A percentile compares a stretch with the other conserved stretches of the same genome.
Conservation (phyloP, 2,888 invertebrate species). For the Seladonia tumulorum region DNA sequence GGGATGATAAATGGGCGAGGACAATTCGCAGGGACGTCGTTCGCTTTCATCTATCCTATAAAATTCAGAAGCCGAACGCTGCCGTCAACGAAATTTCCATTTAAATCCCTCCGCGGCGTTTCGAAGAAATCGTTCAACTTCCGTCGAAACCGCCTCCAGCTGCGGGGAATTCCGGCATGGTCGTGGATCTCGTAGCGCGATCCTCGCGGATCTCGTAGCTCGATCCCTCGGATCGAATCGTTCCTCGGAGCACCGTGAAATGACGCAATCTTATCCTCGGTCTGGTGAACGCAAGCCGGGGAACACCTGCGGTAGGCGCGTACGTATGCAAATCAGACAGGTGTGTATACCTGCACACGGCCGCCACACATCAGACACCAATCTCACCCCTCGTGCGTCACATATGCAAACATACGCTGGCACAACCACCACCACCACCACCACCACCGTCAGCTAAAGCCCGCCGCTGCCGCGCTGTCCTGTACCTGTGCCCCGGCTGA, state of each 20-base stretch:
- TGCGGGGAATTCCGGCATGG: background rate
- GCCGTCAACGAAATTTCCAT: constrained; percentile 13
- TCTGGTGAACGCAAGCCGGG: constrained; percentile 20
- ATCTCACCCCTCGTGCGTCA: constrained; percentile 63
- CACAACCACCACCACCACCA: constrained; percentile 7
- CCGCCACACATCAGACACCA: constrained; percentile 59
- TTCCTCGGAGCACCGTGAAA: constrained; percentile 44
- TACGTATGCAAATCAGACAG: constrained; percentile 67
- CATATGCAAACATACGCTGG: constrained; percentile 51
- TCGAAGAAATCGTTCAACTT: constrained; percentile 15
- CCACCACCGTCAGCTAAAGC: background rate
- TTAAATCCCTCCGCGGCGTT: constrained; percentile 15
- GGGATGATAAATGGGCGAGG: constrained; percentile 8
- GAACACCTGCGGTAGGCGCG: constrained; percentile 53
- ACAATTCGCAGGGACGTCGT: constrained; percentile 16
- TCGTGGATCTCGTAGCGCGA: constrained; percentile 15
- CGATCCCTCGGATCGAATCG: constrained; percentile 34
- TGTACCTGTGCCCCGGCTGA: constrained; percentile 65
- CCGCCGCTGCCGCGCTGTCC: background rate
- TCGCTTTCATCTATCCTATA: background rate
- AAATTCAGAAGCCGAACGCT: background rate
- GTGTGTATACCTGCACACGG: constrained; percentile 58
- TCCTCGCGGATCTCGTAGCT: constrained; percentile 3
- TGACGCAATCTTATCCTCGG: constrained; percentile 48
- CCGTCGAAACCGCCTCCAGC: background rate